phyloP scores from a whole-genome alignment of 1,140 invertebrate genomes.

The Arctopsyche grandis region DNA sequence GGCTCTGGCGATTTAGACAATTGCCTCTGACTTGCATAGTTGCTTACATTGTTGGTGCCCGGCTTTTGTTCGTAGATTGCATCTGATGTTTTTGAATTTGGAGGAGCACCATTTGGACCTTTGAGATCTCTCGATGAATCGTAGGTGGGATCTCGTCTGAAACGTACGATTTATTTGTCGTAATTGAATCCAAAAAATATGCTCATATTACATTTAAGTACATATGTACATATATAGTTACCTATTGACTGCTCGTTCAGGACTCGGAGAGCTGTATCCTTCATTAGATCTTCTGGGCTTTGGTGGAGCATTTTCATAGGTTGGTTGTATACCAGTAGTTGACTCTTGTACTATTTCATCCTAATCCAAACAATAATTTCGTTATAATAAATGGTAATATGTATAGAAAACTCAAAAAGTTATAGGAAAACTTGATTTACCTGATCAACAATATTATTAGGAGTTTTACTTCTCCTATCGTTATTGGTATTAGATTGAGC shows the following conservation, averaged over 20 bases:
- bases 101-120: constrained; percentile 57
- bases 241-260: constrained; percentile 66
- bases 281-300: constrained; percentile 82
- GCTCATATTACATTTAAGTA: not conserved
- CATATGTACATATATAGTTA: constrained; percentile 45
- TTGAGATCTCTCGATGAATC: constrained; percentile 64
- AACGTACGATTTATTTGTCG: constrained; percentile 30
- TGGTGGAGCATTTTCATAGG: constrained; percentile 90
- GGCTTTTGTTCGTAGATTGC: constrained; percentile 50
- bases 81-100: constrained; percentile 41
- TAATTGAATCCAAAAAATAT: constrained; percentile 7
- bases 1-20: constrained; percentile 49
- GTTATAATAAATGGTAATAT: constrained; percentile 7
- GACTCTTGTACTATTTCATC: constrained; percentile 59
- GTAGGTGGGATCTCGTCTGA: constrained; percentile 66
- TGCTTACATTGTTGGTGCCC: constrained; percentile 24
- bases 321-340: constrained; percentile 69
- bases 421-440: constrained; percentile 28
- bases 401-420: not conserved
- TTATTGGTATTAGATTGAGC: not conserved
- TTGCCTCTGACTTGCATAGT: constrained; percentile 49
- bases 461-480: constrained; percentile 27
- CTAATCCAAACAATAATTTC: no score
- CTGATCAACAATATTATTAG: constrained; percentile 36
- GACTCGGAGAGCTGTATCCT: constrained; percentile 76